Evolutionary conservation across 2,888 invertebrate species (phyloP).

Genomic region (Altica lythri): DNA sequence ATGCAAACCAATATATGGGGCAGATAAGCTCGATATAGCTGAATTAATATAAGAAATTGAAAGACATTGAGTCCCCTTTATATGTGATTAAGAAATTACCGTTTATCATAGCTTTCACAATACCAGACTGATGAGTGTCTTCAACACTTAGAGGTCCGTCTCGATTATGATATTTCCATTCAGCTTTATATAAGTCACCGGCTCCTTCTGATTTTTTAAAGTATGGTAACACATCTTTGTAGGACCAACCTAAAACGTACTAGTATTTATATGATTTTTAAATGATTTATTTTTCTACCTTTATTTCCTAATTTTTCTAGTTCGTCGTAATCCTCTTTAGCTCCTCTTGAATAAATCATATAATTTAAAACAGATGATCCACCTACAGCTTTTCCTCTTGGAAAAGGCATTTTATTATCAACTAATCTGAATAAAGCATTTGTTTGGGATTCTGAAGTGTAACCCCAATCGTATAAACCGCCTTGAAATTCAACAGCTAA

Average conservation of each 20-base stretch:
- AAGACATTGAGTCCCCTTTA: too few species aligned
- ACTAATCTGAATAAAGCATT: slow-evolving; percentile 30
- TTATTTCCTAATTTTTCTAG: slow-evolving; percentile 72
- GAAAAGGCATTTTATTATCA: slow-evolving; percentile 53
- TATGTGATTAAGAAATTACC: too few species aligned
- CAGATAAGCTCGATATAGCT: too few species aligned
- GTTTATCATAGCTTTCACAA: slow-evolving; percentile 44
- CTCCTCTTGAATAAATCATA: slow-evolving; percentile 77
- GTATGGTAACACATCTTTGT: slow-evolving; percentile 57
- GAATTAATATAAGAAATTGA: too few species aligned
- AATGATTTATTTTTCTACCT: slow-evolving; percentile 22
- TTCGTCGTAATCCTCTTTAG: slow-evolving; percentile 68
- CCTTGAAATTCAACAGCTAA: slow-evolving; percentile 36
- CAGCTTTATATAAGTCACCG: slow-evolving; percentile 34
- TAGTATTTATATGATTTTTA: background rate
- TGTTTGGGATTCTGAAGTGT: slow-evolving; percentile 50
- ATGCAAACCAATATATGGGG: too few species aligned
- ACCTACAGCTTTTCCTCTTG: slow-evolving; percentile 65
- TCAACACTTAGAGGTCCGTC: slow-evolving; percentile 67
- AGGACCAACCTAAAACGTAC: slow-evolving; percentile 69
- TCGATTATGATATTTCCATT: slow-evolving; percentile 62
- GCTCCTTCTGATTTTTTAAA: slow-evolving; percentile 59
- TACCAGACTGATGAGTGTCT: slow-evolving; percentile 60
- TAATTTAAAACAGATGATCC: slow-evolving; percentile 67
- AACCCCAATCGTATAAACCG: slow-evolving; percentile 54